phyloP scores from a whole-genome alignment of 2,113 vertebrate species.

The Bos javanicus region DNA sequence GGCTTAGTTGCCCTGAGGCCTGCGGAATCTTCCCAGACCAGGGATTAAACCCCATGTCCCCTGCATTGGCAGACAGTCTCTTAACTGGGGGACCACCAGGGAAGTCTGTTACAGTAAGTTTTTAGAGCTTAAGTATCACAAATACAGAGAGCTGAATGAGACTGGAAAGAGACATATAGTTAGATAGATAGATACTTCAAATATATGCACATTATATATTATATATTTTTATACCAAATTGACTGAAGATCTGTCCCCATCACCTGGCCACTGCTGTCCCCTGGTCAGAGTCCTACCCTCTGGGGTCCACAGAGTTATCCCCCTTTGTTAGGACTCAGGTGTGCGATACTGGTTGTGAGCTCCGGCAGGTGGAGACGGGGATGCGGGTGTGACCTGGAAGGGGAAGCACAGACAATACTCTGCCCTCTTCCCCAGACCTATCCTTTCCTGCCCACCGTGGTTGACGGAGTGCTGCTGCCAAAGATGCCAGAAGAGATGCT shows the following conservation, averaged over 20 bases:
- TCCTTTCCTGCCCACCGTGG: background rate
- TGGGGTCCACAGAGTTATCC: background rate
- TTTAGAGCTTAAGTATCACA: background rate
- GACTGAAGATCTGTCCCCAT: background rate
- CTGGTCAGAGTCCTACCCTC: background rate
- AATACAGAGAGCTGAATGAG: background rate
- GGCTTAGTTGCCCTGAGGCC: background rate
- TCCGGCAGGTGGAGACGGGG: background rate
- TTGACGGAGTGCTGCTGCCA: constrained; percentile 43
- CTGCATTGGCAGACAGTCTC: background rate
- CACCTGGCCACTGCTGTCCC: accelerated
- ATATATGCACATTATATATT: background rate
- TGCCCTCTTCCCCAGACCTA: background rate
- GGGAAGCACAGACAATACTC: accelerated
- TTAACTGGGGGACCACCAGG: background rate
- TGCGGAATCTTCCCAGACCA: background rate
- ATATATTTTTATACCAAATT: background rate
- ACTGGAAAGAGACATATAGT: background rate
- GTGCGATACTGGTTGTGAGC: accelerated
- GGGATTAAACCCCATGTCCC: background rate
- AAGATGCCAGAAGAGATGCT: constrained; percentile 44
- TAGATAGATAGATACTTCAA: background rate
- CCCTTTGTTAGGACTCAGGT: background rate
- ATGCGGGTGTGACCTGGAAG: accelerated
- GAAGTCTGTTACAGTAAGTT: background rate